Percentiles rank a stretch among this genome's conserved stretches.
These are phyloP conservation scores for Drosophila quinaria DNA, from an alignment of 2,888 invertebrate species.

Conservation along the genomic window DNA sequence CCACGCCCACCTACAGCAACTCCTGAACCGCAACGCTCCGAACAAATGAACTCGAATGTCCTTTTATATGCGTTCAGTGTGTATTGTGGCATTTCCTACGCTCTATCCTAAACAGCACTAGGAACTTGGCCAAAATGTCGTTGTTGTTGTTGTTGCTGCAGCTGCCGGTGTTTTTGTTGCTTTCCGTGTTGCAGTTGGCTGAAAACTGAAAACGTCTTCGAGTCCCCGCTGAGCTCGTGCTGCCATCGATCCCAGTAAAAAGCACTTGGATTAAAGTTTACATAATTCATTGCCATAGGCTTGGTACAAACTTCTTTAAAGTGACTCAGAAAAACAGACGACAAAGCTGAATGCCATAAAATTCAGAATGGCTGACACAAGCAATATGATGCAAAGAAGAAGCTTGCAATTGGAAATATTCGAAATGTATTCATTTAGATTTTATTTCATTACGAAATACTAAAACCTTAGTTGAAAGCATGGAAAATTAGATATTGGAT, in stretches of 20 bases:
- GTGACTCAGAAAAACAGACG: conserved; percentile 5
- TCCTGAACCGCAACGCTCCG: conserved; percentile 65
- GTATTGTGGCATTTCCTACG: conserved; percentile 75
- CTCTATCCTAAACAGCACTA: conserved; percentile 58
- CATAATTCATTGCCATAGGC: conserved; percentile 65
- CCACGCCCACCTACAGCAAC: conserved; percentile 60
- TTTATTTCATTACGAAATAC: background rate
- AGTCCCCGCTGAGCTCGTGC: conserved; percentile 34
- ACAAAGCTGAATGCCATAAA: conserved; percentile 26
- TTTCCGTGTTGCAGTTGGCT: conserved; percentile 23
- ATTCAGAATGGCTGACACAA: conserved; percentile 12
- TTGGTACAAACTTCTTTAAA: conserved; percentile 42
- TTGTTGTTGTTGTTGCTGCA: conserved; percentile 28
- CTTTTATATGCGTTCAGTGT: conserved; percentile 80
- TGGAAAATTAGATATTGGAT: no score
- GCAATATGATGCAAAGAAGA: background rate
- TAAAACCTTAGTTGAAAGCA: no score
- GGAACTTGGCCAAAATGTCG: conserved; percentile 68
- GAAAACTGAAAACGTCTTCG: conserved; percentile 52
- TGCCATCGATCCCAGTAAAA: conserved; percentile 53
- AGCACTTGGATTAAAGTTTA: conserved; percentile 69
- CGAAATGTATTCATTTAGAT: background rate
- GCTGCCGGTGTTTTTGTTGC: conserved; percentile 11
- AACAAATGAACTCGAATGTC: conserved; percentile 80
- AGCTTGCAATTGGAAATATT: background rate